These are phyloP conservation scores for Volucella inanis DNA, from an alignment of 2,888 invertebrate genomes.

Conservation along the genomic window DNA sequence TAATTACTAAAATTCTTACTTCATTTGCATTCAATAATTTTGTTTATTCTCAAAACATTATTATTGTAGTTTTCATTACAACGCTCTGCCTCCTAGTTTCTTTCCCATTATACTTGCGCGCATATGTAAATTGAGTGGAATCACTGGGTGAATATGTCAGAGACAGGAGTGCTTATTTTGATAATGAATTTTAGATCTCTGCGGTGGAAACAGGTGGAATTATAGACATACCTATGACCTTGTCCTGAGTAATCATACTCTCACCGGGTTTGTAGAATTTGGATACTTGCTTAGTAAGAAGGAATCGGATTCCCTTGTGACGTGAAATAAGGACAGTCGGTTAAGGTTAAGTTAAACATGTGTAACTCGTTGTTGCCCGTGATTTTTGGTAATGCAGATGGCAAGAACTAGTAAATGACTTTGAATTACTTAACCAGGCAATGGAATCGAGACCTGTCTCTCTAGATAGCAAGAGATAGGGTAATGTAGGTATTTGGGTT, in stretches of 20 bases:
- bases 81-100: conserved; percentile 16
- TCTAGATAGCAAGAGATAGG: too few species aligned
- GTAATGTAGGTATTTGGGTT: too few species aligned
- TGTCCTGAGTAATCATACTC: conserved; percentile 27
- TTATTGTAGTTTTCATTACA: conserved; percentile 11
- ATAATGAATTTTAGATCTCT: conserved; percentile 56
- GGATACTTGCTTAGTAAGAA: not conserved
- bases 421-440: too few species aligned
- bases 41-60: conserved; percentile 58
- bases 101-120: conserved; percentile 8
- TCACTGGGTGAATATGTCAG: conserved; percentile 42
- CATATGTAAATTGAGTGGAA: conserved; percentile 41
- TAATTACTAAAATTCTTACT: conserved; percentile 50
- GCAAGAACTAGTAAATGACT: too few species aligned
- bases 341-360: conserved; percentile 17
- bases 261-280: not conserved
- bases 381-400: too few species aligned
- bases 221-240: conserved; percentile 27
- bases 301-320: not conserved
- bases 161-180: conserved; percentile 53
- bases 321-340: conserved; percentile 22
- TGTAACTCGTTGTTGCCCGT: too few species aligned
- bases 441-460: too few species aligned
- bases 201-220: not conserved
- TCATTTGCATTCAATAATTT: conserved; percentile 61